Base-by-base conservation (phyloP, 2,113 vertebrate genomes). In the Solea solea region DNA sequence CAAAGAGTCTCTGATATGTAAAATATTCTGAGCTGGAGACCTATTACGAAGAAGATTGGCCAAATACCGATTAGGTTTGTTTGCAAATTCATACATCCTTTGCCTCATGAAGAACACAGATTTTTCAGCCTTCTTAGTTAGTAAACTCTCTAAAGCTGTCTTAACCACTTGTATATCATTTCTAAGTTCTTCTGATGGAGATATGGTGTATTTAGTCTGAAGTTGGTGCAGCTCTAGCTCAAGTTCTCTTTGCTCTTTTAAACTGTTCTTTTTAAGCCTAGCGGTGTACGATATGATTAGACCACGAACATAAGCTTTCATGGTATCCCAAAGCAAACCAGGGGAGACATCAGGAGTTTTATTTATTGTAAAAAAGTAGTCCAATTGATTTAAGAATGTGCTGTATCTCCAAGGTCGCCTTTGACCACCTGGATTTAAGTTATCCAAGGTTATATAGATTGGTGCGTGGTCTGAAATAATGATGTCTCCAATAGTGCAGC, bases 51-150 rank as follows among this genome's bases (percentile, higher is more conserved):
- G 27, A 4, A 58, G 45, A 10, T 39, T 62, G 3, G 50, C 50
- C 25, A 62, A 0, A 6, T 61, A 54, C 0, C 9, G 14, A 40
- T 56, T 40, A 8, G 28, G 57, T 34, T 54, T 54, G 10, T 62
- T 71, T 10, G 15, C 58, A 54, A 34, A 54, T 8, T 54, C 27
- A 54, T 34, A 56, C 54, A 56, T 56, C 25, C 11, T 69, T 44
- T 60, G 34, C 34, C 16, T 69, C 55, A 13, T 13, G 6, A 42
- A 69, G 5, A 69, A 69, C 2, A 69, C 14, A 13, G 14, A 59
- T 69, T 59, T 44, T 46, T 69, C 34, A 7, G 34, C 16, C 13
- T 51, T 59, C 50, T 69, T 57, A 28, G 40, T 14, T 13, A 1
- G n/a, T n/a, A n/a, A n/a, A n/a, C 1, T 39, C 13, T 70, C 56